These are phyloP conservation scores for Micromussa lordhowensis DNA, from an alignment of 92 coral and sea anemone species.

Conservation along the genomic window DNA sequence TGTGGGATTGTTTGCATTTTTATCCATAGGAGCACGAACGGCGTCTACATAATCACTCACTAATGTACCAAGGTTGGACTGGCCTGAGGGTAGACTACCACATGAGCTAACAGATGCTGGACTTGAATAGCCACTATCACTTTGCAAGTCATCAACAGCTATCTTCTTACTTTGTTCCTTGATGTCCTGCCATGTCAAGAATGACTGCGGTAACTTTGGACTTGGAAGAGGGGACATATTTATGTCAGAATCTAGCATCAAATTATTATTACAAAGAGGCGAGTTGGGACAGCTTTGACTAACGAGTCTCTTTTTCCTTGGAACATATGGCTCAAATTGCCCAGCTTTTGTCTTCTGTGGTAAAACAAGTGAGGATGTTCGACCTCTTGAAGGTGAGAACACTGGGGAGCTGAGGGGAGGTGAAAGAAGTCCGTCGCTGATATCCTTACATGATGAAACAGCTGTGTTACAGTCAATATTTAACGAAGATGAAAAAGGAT, in stretches of 20 bases:
- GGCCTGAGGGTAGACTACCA: slow-evolving; percentile 46
- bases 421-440: not conserved
- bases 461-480: slow-evolving; percentile 8
- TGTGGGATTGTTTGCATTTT: too few species aligned
- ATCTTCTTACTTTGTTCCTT: slow-evolving; percentile 49
- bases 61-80: not conserved
- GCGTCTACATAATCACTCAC: slow-evolving; percentile 6
- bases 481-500: not conserved
- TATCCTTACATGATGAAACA: not conserved
- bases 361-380: not conserved
- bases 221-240: not conserved
- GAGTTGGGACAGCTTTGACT: slow-evolving; percentile 32
- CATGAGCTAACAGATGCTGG: slow-evolving; percentile 94
- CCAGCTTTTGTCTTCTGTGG: slow-evolving; percentile 16
- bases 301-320: slow-evolving; percentile 67
- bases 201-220: slow-evolving; percentile 13
- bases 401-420: not conserved
- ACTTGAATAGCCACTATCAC: slow-evolving; percentile 97
- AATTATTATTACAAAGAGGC: slow-evolving; percentile 3
- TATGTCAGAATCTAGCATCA: not conserved
- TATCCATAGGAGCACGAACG: not conserved
- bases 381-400: not conserved
- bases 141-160: slow-evolving; percentile 57
- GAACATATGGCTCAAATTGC: slow-evolving; percentile 90
- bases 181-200: slow-evolving; percentile 71